Evolutionary conservation across 2,113 vertebrate genomes (phyloP), one percentile per base, ranked within the genome.

Genomic region (Dasyornis broadbenti): DNA sequence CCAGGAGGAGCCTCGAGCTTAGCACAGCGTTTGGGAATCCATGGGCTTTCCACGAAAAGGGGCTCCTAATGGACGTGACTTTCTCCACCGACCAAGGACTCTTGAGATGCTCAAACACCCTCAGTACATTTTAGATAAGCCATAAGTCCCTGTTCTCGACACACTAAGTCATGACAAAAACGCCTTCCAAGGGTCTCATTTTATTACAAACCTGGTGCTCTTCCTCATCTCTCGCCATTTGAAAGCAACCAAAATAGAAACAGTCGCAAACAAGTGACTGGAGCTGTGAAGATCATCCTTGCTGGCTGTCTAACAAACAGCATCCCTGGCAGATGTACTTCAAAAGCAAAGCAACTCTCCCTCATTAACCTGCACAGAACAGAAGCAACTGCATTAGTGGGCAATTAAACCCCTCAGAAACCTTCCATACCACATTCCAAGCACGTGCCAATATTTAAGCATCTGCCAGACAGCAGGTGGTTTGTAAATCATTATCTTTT

Each of bases 401-500:
- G 63, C 35, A 95, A 97, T 84, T 93, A 89, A 96, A 94, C 16
- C 69, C 31, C 77, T 93, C 63, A 56, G 45, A 88, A 77, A 63
- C 28, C 20, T 90, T 90, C 76, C 64, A 28, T 66, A 75, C 45
- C 50, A 49, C 40, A 95, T 91, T 94, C 80, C 61, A 89, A 30
- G 49, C 96, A 92, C 44, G 82, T 85, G 50, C 61, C 78, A 73
- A 81, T 95, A 92, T 77, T 96, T 94, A 94, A 95, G 59, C 84
- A 97, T 97, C 91, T 97, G 84, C 90, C 83, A 95, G 65, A 92
- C 63, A 95, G 86, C 70, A 96, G 80, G 79, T 94, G 73, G 94
- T 75, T 97, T 95, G 93, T 92, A 94, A 96, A 94, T 93, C 92
- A 86, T 97, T 96, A 89, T 94, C 80, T 93, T 95, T 96, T 79